phyloP scores from a whole-genome alignment of 1,140 invertebrate genomes.

The Zophobas morio region DNA sequence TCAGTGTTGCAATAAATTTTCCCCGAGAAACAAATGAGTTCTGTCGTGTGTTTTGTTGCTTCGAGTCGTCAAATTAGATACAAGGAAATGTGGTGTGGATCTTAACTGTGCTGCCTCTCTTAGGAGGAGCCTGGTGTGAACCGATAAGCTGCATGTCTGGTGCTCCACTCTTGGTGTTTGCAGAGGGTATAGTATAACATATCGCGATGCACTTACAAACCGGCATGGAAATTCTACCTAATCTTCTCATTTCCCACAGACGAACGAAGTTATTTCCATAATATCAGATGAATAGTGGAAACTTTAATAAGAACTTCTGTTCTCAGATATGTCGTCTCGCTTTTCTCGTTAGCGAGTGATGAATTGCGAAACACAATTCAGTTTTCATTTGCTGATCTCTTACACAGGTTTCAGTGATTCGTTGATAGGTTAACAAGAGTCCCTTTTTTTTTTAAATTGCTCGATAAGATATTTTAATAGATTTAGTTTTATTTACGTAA shows the following conservation, averaged over 20 bases:
- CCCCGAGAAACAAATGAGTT: too few relatives aligned
- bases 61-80: neutral
- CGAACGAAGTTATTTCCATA: conserved; percentile 53
- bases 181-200: conserved; percentile 21
- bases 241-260: conserved; percentile 52
- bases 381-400: neutral
- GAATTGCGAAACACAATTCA: conserved; percentile 5
- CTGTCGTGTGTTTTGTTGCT: neutral
- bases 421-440: neutral
- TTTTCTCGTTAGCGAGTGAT: conserved; percentile 6
- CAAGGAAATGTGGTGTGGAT: neutral
- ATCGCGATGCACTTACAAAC: conserved; percentile 38
- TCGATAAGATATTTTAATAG: too few relatives aligned
- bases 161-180: conserved; percentile 26
- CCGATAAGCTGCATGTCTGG: conserved; percentile 35
- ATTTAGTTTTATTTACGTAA: too few relatives aligned
- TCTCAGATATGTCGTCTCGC: conserved; percentile 17
- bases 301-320: conserved; percentile 51
- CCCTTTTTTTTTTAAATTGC: neutral
- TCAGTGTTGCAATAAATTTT: too few relatives aligned
- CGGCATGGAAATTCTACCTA: conserved; percentile 47
- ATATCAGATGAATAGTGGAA: conserved; percentile 52
- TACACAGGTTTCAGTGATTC: neutral
- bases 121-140: conserved; percentile 27
- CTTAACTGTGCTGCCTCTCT: conserved; percentile 3